Evolutionary conservation across 2,888 invertebrate species (phyloP), one percentile per base, ranked within the genome.

Genomic region (Arrhopalites spinosus): DNA sequence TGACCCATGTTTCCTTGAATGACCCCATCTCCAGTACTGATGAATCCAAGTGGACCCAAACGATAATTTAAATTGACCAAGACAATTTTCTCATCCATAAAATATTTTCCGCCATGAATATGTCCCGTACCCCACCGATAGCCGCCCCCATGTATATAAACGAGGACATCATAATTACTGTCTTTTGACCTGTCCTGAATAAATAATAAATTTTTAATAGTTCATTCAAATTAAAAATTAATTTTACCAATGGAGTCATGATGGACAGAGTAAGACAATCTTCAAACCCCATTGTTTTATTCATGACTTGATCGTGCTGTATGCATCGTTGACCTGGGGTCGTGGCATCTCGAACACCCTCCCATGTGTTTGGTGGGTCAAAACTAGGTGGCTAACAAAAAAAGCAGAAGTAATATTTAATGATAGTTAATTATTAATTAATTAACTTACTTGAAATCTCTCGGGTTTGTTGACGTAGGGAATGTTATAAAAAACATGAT

Each of bases 1-100:
- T 45, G 45, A 59, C 59, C 82, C 20, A 69, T 61, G 61, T 82
- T 82, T 2, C 82, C 81, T 47, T 78, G 78, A 47, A 82, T 73
- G 0, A 74, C 68, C 15, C 73, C 73, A 77, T 81, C 82, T 17
- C 79, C 79, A 3, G 82, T 81, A 59, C 77, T 78, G 13, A 82
- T 73, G 72, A 82, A 82, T 29, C 82, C 82, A 79, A 67, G 8
- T 1, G 30, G 45, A 43, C 25, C 30, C 5, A 67, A 11, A 17
- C 27, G 8, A 63, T 75, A 75, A 25, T 75, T 75, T 1, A 75
- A 56, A 3, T 61, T 69, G 5, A 68, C 68, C n/a, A 75, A 30
- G 20, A 75, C 61, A 17, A 75, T 45, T 1, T 69, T 43, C 61
- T 75, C 63, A 30, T 75, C 75, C 68, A 75, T 45, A 11, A 75